Base-by-base conservation (phyloP, 2,888 invertebrate genomes). In the Clunio marinus region DNA sequence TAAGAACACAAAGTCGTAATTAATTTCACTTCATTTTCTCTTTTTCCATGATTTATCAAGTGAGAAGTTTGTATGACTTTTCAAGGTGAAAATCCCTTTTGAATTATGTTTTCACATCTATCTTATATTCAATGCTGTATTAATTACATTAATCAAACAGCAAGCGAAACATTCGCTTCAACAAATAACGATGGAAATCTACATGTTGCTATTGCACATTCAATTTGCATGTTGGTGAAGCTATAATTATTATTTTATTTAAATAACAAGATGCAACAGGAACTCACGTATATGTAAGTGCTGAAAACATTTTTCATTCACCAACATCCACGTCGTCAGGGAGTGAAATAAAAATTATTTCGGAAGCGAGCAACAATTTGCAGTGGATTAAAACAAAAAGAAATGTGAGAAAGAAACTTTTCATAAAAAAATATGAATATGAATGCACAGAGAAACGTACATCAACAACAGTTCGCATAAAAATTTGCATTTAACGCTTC, bases 71-170 rank as follows among this genome's bases (percentile, higher is more conserved):
- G 27, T 57, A 35, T 27, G 15, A 22, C 15, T 15, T 24, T 24
- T 27, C 15, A 58, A 25, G n/a, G 15, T 46, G 15, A n/a, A n/a
- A 25, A 27, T 17, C 8, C 32, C 32, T 35, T 13, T 59, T 25
- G 59, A 59, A 27, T 59, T 32, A 17, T 59, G 35, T 32, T 22
- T 59, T 59, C 59, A 37, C 32, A 59, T 59, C 59, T 20, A 32
- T 59, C n/a, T 22, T 7, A 10, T 24, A 28, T 13, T 57, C 25
- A 57, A 57, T 57, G 57, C 32, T 28, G 10, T 32, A 27, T 59
- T 59, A 59, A 59, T 59, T 59, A 35, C 59, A 59, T 59, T 35
- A 59, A 35, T 59, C 35, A 59, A 25, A n/a, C n/a, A n/a, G 45
- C 3, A 45, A 45, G 8, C 15, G 4, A 13, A 32, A 32, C 13